A percentile compares a stretch with the other conserved stretches of the same genome.
These are phyloP conservation scores for Oreortyx pictus DNA, from an alignment of 2,797 vertebrate genomes.

Conservation along the genomic window DNA sequence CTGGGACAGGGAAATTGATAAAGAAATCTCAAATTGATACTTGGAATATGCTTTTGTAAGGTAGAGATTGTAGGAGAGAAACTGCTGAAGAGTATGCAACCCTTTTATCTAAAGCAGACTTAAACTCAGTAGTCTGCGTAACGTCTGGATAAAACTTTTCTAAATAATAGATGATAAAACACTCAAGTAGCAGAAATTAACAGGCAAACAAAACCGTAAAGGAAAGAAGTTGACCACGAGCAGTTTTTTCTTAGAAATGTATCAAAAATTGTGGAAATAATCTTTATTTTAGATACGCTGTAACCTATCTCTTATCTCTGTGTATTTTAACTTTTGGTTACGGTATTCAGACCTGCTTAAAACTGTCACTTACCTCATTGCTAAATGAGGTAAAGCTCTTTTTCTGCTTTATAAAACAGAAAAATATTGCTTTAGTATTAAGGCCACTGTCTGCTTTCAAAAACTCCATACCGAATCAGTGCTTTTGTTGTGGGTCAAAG, in stretches of 20 bases:
- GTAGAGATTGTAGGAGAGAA: neutral
- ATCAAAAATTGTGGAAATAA: neutral
- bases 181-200: neutral
- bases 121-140: neutral
- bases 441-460: neutral
- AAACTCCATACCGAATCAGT: rapidly evolving
- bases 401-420: neutral
- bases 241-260: neutral
- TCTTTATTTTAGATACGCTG: neutral
- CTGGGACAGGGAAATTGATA: neutral
- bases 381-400: neutral
- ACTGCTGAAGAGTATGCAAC: neutral
- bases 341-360: neutral
- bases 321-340: neutral
- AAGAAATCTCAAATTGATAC: neutral
- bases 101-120: neutral
- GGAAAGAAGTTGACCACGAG: neutral
- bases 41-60: neutral
- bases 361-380: neutral
- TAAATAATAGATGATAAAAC: neutral
- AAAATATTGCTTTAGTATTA: neutral
- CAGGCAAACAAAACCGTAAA: neutral
- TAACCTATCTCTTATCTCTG: neutral
- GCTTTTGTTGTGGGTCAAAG: neutral
- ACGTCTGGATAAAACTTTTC: neutral